Conservation (phyloP, 2,888 invertebrate genomes). For the Acrobasis repandana region DNA sequence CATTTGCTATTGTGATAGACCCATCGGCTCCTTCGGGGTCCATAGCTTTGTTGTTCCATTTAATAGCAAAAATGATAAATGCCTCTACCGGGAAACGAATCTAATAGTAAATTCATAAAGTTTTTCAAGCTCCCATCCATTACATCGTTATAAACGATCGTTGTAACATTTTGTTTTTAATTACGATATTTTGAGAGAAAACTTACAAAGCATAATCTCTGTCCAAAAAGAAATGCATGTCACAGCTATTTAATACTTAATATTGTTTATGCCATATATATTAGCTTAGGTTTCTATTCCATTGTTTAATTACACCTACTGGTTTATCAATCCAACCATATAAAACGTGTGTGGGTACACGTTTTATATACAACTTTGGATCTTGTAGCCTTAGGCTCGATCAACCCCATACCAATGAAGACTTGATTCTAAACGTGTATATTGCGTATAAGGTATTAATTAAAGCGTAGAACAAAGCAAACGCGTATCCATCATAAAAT, state of each 20-base stretch:
- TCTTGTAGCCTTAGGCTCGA: too few species aligned
- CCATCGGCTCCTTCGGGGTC: conserved; percentile 75
- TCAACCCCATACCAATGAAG: too few species aligned
- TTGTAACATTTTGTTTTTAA: conserved; percentile 26
- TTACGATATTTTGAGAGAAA: conserved; percentile 33
- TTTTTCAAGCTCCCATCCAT: conserved; percentile 32
- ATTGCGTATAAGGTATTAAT: conserved; percentile 66
- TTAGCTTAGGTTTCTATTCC: too few species aligned
- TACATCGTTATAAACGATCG: conserved; percentile 29
- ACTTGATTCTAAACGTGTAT: conserved; percentile 23
- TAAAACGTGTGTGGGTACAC: too few species aligned
- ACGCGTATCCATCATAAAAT: conserved; percentile 64
- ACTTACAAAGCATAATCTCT: conserved; percentile 32
- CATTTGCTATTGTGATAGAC: conserved; percentile 79
- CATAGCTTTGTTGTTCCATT: conserved; percentile 68
- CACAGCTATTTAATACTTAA: too few species aligned
- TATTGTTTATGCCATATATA: too few species aligned
- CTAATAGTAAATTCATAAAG: conserved; percentile 50
- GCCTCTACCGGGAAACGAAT: conserved; percentile 62
- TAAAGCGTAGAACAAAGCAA: conserved; percentile 69
- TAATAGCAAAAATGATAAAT: conserved; percentile 82
- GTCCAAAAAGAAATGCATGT: too few species aligned
- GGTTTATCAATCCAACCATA: too few species aligned
- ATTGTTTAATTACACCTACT: too few species aligned
- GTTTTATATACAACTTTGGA: too few species aligned